These are phyloP conservation scores for Himalopsyche japonica DNA, from an alignment of 2,888 invertebrate species.

Conservation along the genomic window DNA sequence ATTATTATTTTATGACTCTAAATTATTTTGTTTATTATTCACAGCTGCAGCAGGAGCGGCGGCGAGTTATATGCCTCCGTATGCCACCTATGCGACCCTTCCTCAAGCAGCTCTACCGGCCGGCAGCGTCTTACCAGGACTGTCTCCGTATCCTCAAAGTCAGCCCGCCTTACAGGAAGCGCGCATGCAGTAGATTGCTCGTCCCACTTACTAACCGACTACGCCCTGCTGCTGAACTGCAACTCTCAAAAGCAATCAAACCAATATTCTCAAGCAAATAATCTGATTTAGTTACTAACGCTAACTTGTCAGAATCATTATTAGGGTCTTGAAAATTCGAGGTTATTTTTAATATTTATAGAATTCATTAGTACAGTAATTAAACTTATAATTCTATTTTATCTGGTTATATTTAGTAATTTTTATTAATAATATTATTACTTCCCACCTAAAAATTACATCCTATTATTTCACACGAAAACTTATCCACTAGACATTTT, in stretches of 20 bases:
- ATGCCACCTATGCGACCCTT: slow-evolving; percentile 68
- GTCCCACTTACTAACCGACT: background rate
- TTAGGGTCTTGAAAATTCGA: background rate
- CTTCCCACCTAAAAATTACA: background rate
- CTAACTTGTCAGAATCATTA: background rate
- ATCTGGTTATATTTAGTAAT: background rate
- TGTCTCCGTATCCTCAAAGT: slow-evolving; percentile 63
- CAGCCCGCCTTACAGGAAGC: slow-evolving; percentile 76
- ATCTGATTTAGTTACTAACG: background rate
- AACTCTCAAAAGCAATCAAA: background rate
- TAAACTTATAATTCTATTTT: background rate
- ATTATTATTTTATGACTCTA: background rate
- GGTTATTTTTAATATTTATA: background rate
- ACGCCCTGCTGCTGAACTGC: background rate
- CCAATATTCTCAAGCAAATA: background rate
- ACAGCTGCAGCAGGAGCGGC: slow-evolving; percentile 55
- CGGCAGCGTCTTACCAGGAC: slow-evolving; percentile 65
- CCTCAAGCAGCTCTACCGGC: slow-evolving; percentile 65
- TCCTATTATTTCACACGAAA: background rate
- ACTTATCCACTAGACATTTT: background rate
- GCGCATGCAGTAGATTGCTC: slow-evolving; percentile 66
- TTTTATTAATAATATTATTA: background rate
- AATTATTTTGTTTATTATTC: background rate
- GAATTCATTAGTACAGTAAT: background rate
- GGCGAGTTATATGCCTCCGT: slow-evolving; percentile 74